phyloP scores from a whole-genome alignment of 2,888 invertebrate genomes.

The Pteria penguin region DNA sequence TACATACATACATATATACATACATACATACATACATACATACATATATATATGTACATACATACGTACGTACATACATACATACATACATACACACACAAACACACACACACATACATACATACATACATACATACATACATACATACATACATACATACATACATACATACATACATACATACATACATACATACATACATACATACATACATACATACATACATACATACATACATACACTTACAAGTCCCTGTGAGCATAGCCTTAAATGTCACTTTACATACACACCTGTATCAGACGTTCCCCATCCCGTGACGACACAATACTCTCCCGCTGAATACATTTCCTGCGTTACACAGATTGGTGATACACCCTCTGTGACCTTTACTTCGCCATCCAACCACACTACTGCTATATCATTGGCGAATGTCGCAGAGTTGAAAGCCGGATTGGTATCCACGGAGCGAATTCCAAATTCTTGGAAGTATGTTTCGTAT shows the following conservation, averaged over 20 bases:
- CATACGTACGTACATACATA: no score
- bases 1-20: no score
- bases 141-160: constrained; percentile 1
- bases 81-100: no score
- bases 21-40: no score
- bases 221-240: no score
- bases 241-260: no score
- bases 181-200: constrained; percentile 6
- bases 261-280: no score
- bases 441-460: not conserved
- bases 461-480: not conserved
- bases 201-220: not conserved
- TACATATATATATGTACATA: no score
- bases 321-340: not conserved
- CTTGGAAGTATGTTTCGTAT: not conserved
- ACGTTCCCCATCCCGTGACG: not conserved
- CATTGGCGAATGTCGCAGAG: not conserved
- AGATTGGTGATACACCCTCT: not conserved
- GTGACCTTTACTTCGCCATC: not conserved
- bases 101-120: no score
- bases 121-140: no score
- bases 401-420: not conserved
- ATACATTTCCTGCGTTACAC: not conserved
- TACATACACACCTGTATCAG: not conserved
- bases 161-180: constrained; percentile 14